These are phyloP conservation scores for Turritopsis rubra DNA, from an alignment of 30 jellyfish, hydroid and myxozoan genomes.

Conservation along the genomic window DNA sequence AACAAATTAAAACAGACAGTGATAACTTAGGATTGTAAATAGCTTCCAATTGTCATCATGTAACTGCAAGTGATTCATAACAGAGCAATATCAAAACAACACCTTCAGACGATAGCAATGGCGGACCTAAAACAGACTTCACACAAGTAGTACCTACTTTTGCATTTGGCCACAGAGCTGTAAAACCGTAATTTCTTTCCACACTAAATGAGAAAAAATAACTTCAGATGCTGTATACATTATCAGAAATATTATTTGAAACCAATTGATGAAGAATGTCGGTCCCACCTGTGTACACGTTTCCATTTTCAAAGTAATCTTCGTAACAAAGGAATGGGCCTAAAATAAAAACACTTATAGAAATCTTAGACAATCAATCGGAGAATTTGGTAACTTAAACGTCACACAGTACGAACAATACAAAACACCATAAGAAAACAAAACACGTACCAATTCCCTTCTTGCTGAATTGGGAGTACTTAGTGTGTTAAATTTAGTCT, in stretches of 20 bases:
- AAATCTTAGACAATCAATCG: too few relatives aligned
- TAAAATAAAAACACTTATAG: constrained; percentile 9
- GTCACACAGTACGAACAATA: too few relatives aligned
- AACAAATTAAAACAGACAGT: constrained; percentile 1
- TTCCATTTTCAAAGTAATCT: constrained; percentile 84
- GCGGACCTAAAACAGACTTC: background rate
- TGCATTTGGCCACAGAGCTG: constrained; percentile 75
- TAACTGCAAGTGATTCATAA: too few relatives aligned
- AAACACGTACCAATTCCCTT: constrained; percentile 49
- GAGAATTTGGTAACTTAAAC: too few relatives aligned
- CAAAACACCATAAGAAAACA: background rate
- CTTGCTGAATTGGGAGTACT: constrained; percentile 69
- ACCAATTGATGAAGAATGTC: background rate
- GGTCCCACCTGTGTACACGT: constrained; percentile 77
- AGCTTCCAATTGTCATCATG: too few relatives aligned
- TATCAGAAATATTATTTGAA: background rate
- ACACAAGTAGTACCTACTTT: constrained; percentile 36
- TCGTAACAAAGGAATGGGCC: constrained; percentile 76
- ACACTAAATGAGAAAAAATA: constrained; percentile 41
- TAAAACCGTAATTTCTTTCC: constrained; percentile 83
- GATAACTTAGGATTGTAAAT: too few relatives aligned
- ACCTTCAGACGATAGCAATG: too few relatives aligned
- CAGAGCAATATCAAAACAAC: too few relatives aligned
- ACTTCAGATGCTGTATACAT: background rate
- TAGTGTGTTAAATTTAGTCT: constrained; percentile 56